A percentile compares a stretch with the other conserved stretches of the same genome.
These are phyloP conservation scores for Ctenicera cuprea DNA, from an alignment of 2,888 invertebrate species.

Conservation along the genomic window DNA sequence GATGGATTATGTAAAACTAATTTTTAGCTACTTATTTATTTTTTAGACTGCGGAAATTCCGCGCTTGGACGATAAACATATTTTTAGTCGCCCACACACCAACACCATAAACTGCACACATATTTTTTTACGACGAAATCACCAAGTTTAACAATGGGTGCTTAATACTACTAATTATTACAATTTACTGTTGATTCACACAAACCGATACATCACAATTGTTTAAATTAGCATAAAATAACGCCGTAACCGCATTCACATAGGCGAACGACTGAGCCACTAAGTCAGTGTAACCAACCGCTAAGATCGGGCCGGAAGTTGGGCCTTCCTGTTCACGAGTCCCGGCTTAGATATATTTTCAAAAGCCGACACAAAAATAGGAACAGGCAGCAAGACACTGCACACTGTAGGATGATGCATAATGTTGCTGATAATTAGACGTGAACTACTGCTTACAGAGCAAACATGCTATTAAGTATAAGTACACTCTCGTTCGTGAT, in stretches of 20 bases:
- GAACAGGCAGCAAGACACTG: slow-evolving; percentile 14
- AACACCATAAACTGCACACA: background rate
- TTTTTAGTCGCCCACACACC: background rate
- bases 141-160: background rate
- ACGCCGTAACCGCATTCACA: slow-evolving; percentile 13
- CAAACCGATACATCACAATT: background rate
- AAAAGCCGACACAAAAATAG: slow-evolving; percentile 59
- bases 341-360: slow-evolving; percentile 59
- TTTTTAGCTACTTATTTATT: background rate
- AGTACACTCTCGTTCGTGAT: slow-evolving; percentile 5
- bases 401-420: slow-evolving; percentile 18
- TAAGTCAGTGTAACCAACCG: slow-evolving; percentile 49
- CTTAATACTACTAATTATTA: background rate
- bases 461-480: slow-evolving; percentile 5
- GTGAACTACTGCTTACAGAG: slow-evolving; percentile 15
- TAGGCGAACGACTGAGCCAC: slow-evolving; percentile 47
- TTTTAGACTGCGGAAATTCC: background rate
- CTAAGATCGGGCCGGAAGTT: slow-evolving; percentile 60
- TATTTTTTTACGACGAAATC: background rate
- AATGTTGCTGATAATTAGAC: slow-evolving; percentile 10
- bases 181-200: background rate
- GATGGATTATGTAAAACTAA: background rate
- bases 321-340: slow-evolving; percentile 62
- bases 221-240: slow-evolving; percentile 6
- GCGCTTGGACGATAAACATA: background rate